Conservation (phyloP, 1,140 invertebrate genomes). For the Heliconius eleuchia region DNA sequence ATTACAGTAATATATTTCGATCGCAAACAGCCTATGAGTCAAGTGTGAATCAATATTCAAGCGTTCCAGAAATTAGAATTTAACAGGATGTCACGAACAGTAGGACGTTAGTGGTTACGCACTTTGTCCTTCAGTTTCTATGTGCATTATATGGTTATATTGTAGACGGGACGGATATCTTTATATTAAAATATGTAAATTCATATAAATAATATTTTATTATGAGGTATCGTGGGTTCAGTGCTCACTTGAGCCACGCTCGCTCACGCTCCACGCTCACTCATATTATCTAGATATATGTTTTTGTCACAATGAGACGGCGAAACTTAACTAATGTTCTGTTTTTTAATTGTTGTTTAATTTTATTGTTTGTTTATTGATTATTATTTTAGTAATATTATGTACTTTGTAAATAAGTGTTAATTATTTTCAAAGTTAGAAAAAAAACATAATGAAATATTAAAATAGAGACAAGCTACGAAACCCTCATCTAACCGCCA, state of each 20-base stretch:
- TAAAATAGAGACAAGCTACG: no score
- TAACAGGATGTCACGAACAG: conserved; percentile 62
- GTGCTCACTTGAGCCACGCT: not conserved
- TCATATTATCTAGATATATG: not conserved
- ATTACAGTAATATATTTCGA: not conserved
- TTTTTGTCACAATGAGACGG: not conserved
- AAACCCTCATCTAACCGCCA: not conserved
- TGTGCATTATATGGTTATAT: conserved; percentile 22
- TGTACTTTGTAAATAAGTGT: no score
- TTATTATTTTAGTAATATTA: no score
- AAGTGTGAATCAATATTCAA: conserved; percentile 26
- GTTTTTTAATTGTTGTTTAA: no score
- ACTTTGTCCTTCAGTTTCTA: conserved; percentile 64
- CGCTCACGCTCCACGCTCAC: no score
- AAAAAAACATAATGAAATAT: no score
- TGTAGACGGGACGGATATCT: conserved; percentile 18
- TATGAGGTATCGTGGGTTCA: not conserved
- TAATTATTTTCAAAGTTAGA: no score
- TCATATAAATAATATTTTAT: not conserved
- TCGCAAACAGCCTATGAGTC: conserved; percentile 10
- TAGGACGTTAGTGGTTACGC: conserved; percentile 51
- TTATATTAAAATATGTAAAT: not conserved
- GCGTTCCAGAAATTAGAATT: conserved; percentile 42
- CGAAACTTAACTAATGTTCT: no score
- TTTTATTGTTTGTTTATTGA: no score